Evolutionary conservation across 1,140 invertebrate species (phyloP), one percentile per base, ranked within the genome.

Genomic region (Druon quercuslanigerum): DNA sequence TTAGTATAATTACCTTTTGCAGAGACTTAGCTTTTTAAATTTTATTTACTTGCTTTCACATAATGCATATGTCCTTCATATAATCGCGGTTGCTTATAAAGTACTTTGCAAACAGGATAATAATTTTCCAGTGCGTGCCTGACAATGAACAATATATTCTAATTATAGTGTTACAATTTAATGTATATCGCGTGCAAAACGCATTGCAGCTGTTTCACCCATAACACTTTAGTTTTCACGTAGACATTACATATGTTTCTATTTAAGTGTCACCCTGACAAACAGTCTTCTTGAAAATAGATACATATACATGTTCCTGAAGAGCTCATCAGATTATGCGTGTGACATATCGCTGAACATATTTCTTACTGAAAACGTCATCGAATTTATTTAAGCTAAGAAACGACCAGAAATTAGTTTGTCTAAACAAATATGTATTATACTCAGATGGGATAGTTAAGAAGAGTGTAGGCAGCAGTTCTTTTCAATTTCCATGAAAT

Each of bases 141-240:
- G 40, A 66, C 40, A 66, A 40, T 66, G 60, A 66, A 66, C 20
- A 40, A 12, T 9, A 16, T 14, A 40, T 66, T 66, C 60, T 66
- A 66, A 66, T 66, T 66, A 66, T 66, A 66, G 60, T 66, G 60
- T 46, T 66, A 66, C 33, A 66, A 66, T 66, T 66, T 40, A 66
- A 66, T 40, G 60, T 66, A 33, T 66, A 66, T 66, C 60, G 60
- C 16, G 60, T 66, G 60, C 60, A 66, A 66, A 66, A 66, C n/a
- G 14, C 33, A 5, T 16, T 66, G 60, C 60, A 66, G 60, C 60
- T 66, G 60, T n/a, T 66, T 60, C 56, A 60, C 56, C 20, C 56
- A 60, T 33, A 60, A 66, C 57, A 66, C 56, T 66, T 66, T 40
- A 66, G 57, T 66, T 66, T 33, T 66, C 57, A 66, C 19, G 56